Evolutionary conservation across 2,888 invertebrate species (phyloP).

Genomic region (Mesochorus sp.): DNA sequence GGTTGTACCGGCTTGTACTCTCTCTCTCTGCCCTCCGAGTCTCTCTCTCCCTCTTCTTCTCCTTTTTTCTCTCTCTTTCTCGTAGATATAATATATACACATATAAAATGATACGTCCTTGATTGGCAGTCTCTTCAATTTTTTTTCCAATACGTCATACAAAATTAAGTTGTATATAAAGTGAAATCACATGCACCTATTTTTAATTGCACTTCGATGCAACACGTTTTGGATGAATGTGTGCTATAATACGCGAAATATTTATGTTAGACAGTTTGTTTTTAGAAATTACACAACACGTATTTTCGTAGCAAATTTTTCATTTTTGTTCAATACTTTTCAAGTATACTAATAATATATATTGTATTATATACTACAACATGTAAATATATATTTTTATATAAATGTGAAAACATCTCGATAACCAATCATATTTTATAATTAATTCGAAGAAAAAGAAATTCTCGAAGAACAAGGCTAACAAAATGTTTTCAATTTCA

Average conservation of each 20-base stretch:
- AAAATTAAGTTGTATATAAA: too few relatives aligned
- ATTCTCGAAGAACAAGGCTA: too few relatives aligned
- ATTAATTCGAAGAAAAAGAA: too few relatives aligned
- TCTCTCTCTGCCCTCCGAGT: neutral
- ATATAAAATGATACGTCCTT: neutral
- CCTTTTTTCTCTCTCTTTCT: constrained; percentile 57
- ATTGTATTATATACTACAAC: too few relatives aligned
- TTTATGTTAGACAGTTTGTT: too few relatives aligned
- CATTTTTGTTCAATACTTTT: constrained; percentile 6
- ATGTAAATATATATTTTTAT: too few relatives aligned
- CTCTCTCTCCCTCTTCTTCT: constrained; percentile 1
- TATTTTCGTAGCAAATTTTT: neutral
- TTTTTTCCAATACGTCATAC: neutral
- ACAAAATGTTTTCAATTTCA: too few relatives aligned
- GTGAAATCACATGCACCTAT: constrained; percentile 2
- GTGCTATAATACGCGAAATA: too few relatives aligned
- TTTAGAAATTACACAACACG: too few relatives aligned
- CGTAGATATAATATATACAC: neutral
- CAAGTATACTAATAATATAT: too few relatives aligned
- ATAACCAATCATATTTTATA: too few relatives aligned
- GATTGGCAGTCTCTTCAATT: neutral
- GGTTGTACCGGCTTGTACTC: constrained; percentile 82
- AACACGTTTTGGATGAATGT: neutral
- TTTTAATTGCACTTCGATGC: constrained; percentile 9
- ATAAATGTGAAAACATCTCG: too few relatives aligned